These are phyloP conservation scores for Campoletis raptor DNA, from an alignment of 2,888 invertebrate genomes.

Conservation along the genomic window DNA sequence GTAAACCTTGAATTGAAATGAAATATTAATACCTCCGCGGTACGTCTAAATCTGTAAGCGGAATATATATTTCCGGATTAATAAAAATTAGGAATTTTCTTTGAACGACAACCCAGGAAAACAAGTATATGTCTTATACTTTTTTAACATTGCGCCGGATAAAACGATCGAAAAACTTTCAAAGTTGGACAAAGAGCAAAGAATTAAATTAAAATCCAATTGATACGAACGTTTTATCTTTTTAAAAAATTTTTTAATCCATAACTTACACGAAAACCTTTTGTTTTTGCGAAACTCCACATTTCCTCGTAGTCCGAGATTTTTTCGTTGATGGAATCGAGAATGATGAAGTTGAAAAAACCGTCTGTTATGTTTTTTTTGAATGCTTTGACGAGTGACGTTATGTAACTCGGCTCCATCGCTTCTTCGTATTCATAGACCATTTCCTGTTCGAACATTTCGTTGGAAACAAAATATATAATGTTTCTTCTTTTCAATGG, in stretches of 20 bases:
- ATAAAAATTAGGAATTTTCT: too few relatives aligned
- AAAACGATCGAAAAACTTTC: too few relatives aligned
- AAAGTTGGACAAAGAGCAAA: too few relatives aligned
- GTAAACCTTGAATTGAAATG: constrained; percentile 90
- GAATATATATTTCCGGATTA: too few relatives aligned
- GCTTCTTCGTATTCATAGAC: constrained; percentile 95
- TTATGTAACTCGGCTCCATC: constrained; percentile 93
- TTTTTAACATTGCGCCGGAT: too few relatives aligned
- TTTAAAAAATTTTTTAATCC: background rate
- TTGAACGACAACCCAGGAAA: too few relatives aligned
- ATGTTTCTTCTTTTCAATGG: background rate
- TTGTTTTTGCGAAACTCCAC: constrained; percentile 94
- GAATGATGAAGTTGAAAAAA: constrained; percentile 96
- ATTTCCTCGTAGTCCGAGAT: constrained; percentile 94
- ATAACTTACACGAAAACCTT: constrained; percentile 91
- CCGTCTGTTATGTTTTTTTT: constrained; percentile 96
- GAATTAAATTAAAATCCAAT: background rate
- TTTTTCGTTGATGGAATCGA: constrained; percentile 95
- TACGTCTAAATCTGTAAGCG: background rate
- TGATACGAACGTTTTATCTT: background rate
- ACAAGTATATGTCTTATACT: too few relatives aligned
- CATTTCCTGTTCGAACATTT: constrained; percentile 86
- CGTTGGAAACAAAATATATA: background rate
- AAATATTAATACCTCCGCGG: background rate
- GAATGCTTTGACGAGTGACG: constrained; percentile 94